Evolutionary conservation across 2,113 vertebrate genomes (phyloP).

Genomic region (Falcunculus frontatus): DNA sequence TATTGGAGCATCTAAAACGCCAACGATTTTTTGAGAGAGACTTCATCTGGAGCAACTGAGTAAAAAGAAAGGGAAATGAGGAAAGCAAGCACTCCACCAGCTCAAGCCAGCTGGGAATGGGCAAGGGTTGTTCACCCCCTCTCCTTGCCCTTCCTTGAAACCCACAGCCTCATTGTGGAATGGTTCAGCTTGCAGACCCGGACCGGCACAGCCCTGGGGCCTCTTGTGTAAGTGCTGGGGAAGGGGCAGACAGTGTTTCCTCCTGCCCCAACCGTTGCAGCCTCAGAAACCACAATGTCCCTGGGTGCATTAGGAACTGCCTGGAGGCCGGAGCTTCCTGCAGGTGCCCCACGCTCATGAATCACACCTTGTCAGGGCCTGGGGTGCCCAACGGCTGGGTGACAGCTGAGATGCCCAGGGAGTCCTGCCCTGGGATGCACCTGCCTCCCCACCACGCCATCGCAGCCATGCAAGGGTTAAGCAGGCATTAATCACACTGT

Average conservation of each 20-base stretch:
- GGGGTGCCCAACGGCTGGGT: neutral
- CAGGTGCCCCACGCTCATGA: slow-evolving; percentile 57
- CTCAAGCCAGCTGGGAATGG: neutral
- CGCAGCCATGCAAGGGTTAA: slow-evolving; percentile 35
- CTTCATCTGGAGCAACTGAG: neutral
- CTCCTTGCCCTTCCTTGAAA: neutral
- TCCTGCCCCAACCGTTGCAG: slow-evolving; percentile 59
- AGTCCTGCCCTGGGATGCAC: neutral
- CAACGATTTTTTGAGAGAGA: rapidly evolving
- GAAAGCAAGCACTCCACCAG: neutral
- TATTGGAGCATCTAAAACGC: neutral
- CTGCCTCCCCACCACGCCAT: neutral
- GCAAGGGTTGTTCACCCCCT: neutral
- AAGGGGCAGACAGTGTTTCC: slow-evolving; percentile 37
- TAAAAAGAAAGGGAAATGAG: neutral
- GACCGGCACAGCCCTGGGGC: neutral
- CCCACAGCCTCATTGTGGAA: neutral
- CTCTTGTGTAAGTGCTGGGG: neutral
- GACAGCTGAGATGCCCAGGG: rapidly evolving
- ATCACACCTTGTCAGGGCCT: slow-evolving; percentile 64
- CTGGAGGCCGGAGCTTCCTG: slow-evolving; percentile 47
- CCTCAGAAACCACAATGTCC: slow-evolving; percentile 66
- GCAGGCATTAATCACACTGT: slow-evolving; percentile 46
- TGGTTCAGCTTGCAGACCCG: neutral
- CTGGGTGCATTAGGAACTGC: slow-evolving; percentile 46